Base-by-base conservation (phyloP, 2,888 invertebrate genomes). In the Linnaemya tessellans region DNA sequence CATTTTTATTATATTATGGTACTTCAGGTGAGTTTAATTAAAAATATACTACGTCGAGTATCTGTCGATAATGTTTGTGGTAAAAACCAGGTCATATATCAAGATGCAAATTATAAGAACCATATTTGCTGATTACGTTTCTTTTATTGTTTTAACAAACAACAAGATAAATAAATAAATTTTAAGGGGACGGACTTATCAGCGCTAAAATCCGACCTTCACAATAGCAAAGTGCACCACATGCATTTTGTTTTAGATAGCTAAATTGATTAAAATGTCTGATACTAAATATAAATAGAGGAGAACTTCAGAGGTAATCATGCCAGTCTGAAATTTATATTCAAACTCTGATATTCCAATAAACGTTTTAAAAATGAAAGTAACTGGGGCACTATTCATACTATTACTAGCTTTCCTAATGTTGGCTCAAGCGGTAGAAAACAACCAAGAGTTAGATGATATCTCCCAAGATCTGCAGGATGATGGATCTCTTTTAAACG, bases 331-430 rank as follows among this genome's bases (percentile, higher is more conserved):
- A 41, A 41, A 43, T 13, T 41, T 8, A 20, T 0, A n/a, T 46
- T 10, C 1, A 25, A 65, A 25, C 25, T 25, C 15, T 22, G 0
- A 4, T 18, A 18, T 7, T 18, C 0, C 11, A 49, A 18, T 0
- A 18, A 3, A n/a, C 9, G 2, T 35, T 51, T 20, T 20, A 1
- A 65, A 80, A 35, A 80, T 80, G 80, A 71, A 80, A 65, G 30
- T 71, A 0, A 1, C 46, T 1, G 15, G 46, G 43, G 38, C 65
- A 25, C 25, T 56, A 13, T 46, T 65, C 3, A 1, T 71, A n/a
- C 2, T 58, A 13, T 46, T 25, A 3, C 49, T 73, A 46, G 41
- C 35, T n/a, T 51, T 73, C 1, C 5, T 80, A 20, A 43, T 56
- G 20, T 38, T 73, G 15, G 35, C 20, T 11, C 30, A 20, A 22